Evolutionary conservation across 2,888 invertebrate species (phyloP), one percentile per base, ranked within the genome.

Genomic region (Prosopocoilus inquinatus): DNA sequence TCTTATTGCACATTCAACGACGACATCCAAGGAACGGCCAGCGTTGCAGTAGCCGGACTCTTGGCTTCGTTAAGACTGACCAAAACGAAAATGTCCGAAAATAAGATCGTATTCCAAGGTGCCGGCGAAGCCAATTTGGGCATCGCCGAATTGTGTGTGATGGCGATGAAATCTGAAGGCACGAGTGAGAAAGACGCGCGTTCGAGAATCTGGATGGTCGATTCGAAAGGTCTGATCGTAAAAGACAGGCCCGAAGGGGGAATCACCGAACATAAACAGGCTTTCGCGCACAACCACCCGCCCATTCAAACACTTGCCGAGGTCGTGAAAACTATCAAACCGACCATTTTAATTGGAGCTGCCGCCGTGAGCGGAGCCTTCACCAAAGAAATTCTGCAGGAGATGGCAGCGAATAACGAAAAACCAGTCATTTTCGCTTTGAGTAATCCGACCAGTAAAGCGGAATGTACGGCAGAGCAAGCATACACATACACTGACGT

Each of bases 391-490:
- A 91, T 99, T 68, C 81, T 99, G 52, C 81, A 84, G 67, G 84
- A 85, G 71, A 96, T 99, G 97, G 94, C 84, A 9, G 80, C 81
- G 49, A 82, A 86, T 72, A 94, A 95, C 78, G 84, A 88, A 15
- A 82, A 83, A 50, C 99, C 99, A 2, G 88, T 99, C 59, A 93
- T 99, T 67, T 99, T 99, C 78, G 98, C 99, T 9, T 84, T 99
- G 45, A 97, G 97, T 74, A 99, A 99, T 82, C 99, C 99, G 51
- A 99, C 99, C 51, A 87, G 87, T 77, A 96, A 96, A 80, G 96
- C 99, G 0, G 99, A 99, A 79, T 99, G 99, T 75, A 98, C 99
- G n/a, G 99, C 99, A n/a, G 94, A 96, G 76, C 85, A 94, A 68
- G 98, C 97, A 2, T 99, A 97, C 78, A 83, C 77, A 38, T 78